Evolutionary conservation across 1,140 invertebrate species (phyloP).

Genomic region (Drosophila pseudoananassae): DNA sequence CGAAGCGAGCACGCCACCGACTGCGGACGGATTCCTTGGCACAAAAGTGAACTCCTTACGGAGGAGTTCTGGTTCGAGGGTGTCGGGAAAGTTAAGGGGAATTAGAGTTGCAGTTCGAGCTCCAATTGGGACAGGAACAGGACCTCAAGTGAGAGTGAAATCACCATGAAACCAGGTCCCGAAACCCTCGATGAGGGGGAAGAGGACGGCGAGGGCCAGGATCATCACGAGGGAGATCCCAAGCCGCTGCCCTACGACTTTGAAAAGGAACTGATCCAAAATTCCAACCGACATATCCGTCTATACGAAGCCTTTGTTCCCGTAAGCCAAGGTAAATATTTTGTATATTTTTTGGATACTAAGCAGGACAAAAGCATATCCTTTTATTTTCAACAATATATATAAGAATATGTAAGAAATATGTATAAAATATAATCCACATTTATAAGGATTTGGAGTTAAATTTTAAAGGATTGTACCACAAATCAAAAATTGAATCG

Average conservation of each 20-base stretch:
- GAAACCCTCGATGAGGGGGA: constrained; percentile 28
- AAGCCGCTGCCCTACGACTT: constrained; percentile 70
- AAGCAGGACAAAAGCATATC: too few relatives aligned
- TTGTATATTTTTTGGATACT: too few relatives aligned
- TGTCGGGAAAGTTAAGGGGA: neutral
- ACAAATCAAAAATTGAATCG: too few relatives aligned
- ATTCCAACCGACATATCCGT: constrained; percentile 66
- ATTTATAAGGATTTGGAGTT: too few relatives aligned
- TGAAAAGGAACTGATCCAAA: constrained; percentile 75
- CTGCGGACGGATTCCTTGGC: constrained; percentile 40
- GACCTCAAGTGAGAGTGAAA: constrained; percentile 3
- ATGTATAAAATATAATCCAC: too few relatives aligned
- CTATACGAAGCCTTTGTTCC: constrained; percentile 58
- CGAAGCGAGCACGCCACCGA: constrained; percentile 50
- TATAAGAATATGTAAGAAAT: too few relatives aligned
- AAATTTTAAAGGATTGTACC: too few relatives aligned
- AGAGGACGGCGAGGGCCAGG: constrained; percentile 45
- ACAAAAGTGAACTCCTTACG: constrained; percentile 12
- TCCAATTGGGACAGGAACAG: neutral
- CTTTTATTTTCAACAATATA: too few relatives aligned
- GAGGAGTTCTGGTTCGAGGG: neutral
- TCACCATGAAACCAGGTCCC: constrained; percentile 45
- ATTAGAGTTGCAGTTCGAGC: too few relatives aligned
- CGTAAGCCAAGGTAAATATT: constrained; percentile 45
- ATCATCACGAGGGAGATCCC: constrained; percentile 67